Percentiles rank a stretch among this genome's conserved stretches.
phyloP scores from a whole-genome alignment of 2,113 vertebrate genomes.

The Recurvirostra avosetta region DNA sequence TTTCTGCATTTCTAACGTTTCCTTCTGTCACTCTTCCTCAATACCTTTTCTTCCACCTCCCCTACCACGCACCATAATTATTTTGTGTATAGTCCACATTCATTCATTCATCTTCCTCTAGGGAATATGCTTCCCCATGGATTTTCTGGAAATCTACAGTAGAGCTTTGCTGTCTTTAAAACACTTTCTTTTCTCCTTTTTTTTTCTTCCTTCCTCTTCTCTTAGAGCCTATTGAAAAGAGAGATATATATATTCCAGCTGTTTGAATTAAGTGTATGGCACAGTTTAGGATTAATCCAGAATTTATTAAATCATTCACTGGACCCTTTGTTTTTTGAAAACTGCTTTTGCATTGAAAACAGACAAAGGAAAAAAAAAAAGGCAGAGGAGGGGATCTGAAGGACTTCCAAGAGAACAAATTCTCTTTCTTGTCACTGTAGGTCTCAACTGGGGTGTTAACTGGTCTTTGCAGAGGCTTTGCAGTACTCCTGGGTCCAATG shows the following conservation, averaged over 20 bases:
- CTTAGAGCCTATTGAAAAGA: background rate
- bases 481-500: background rate
- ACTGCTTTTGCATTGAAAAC: slow-evolving; percentile 5
- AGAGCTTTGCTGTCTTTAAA: background rate
- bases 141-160: background rate
- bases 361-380: background rate
- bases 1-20: background rate
- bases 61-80: background rate
- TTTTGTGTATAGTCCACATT: background rate
- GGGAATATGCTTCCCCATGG: background rate
- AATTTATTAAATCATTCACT: slow-evolving; percentile 4
- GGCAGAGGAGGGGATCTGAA: background rate
- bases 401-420: background rate
- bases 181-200: background rate
- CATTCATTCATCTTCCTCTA: background rate
- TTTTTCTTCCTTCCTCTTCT: background rate
- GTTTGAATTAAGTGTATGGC: background rate
- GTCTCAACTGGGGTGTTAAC: background rate
- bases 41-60: background rate
- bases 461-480: background rate
- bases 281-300: background rate
- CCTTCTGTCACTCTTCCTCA: background rate
- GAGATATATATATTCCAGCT: background rate
- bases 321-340: background rate
- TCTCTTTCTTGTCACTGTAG: background rate